phyloP scores from a whole-genome alignment of 2,888 invertebrate genomes.

The Trichopria drosophilae region DNA sequence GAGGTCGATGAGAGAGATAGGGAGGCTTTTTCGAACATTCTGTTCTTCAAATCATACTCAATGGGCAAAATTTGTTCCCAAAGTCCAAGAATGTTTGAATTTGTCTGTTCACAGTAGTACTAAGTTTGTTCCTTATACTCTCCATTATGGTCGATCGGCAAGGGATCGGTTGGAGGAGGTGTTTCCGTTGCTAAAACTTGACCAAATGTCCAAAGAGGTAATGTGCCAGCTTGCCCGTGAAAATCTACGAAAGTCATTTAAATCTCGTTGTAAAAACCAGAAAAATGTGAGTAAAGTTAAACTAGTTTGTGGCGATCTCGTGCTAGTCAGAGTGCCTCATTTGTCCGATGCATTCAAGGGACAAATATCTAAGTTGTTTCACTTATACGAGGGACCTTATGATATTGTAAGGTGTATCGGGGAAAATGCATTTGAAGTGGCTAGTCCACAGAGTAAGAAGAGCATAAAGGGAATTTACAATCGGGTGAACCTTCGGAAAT shows the following conservation, averaged over 20 bases:
- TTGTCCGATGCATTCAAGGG: slow-evolving; percentile 7
- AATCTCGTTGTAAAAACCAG: background rate
- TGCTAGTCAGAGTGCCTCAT: slow-evolving; percentile 14
- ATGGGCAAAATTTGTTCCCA: background rate
- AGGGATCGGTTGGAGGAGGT: too few species aligned
- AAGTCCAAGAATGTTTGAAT: background rate
- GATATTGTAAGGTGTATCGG: background rate
- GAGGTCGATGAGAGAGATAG: too few species aligned
- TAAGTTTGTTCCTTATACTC: background rate
- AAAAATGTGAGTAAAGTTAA: background rate
- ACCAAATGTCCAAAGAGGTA: background rate
- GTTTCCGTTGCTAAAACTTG: too few species aligned
- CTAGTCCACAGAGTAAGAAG: background rate
- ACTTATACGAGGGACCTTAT: slow-evolving; percentile 14
- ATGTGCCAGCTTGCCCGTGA: background rate
- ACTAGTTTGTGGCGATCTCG: slow-evolving; percentile 3
- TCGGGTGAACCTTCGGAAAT: slow-evolving; percentile 4
- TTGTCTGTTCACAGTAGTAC: background rate
- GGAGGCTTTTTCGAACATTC: too few species aligned
- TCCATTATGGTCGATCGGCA: too few species aligned
- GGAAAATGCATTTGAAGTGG: slow-evolving; percentile 1
- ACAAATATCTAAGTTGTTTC: slow-evolving; percentile 10
- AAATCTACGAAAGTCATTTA: background rate
- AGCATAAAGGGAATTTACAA: slow-evolving; percentile 8
- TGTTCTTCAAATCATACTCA: too few species aligned